Evolutionary conservation across 2,797 vertebrate species (phyloP).

Genomic region (Spheniscus humboldti): DNA sequence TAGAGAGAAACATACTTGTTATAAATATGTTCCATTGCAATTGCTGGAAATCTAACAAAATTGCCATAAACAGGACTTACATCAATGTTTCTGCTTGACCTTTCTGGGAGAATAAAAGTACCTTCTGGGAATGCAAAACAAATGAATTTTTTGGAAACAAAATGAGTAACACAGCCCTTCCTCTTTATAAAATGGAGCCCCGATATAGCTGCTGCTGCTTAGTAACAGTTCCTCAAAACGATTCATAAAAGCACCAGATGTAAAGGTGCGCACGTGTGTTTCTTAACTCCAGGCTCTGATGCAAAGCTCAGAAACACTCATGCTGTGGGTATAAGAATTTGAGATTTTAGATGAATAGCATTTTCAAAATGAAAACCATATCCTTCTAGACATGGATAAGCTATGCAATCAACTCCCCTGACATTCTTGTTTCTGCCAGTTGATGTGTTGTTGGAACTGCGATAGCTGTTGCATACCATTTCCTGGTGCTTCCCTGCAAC

Average conservation of each 20-base stretch:
- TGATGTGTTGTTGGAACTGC: neutral
- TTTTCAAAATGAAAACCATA: slow-evolving; percentile 38
- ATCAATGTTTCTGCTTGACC: slow-evolving; percentile 71
- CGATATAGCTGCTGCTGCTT: slow-evolving; percentile 33
- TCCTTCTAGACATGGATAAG: neutral
- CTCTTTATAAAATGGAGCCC: slow-evolving; percentile 54
- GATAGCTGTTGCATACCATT: neutral
- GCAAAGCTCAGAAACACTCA: slow-evolving; percentile 33
- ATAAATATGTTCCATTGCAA: slow-evolving; percentile 71
- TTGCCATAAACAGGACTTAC: slow-evolving; percentile 67
- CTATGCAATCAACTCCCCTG: neutral
- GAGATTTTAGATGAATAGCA: neutral
- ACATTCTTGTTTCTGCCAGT: neutral
- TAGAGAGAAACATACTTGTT: slow-evolving; percentile 67
- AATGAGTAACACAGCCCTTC: slow-evolving; percentile 49
- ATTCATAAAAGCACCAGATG: slow-evolving; percentile 53
- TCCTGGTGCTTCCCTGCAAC: neutral
- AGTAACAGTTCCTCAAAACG: slow-evolving; percentile 31
- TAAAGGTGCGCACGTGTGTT: slow-evolving; percentile 31
- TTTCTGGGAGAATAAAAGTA: slow-evolving; percentile 67
- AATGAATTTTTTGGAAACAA: slow-evolving; percentile 63
- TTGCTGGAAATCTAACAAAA: slow-evolving; percentile 66
- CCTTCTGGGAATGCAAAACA: slow-evolving; percentile 66
- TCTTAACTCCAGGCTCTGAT: slow-evolving; percentile 16
- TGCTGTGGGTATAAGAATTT: neutral